phyloP scores from a whole-genome alignment of 1,140 invertebrate species.

The Camponotus vicinus region DNA sequence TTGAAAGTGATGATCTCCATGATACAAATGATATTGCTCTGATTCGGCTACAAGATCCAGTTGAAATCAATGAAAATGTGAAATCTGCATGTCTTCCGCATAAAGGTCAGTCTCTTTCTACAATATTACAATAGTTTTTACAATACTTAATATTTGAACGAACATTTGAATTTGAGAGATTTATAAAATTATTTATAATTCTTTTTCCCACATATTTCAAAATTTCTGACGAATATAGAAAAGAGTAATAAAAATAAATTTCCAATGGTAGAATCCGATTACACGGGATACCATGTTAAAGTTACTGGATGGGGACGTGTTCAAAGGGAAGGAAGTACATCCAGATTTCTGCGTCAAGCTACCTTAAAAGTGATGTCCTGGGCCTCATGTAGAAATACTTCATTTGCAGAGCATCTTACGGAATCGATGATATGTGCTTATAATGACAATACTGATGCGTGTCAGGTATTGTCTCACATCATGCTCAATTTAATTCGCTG shows the following conservation, averaged over 20 bases:
- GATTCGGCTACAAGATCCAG: conserved; percentile 84
- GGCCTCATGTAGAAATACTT: conserved; percentile 81
- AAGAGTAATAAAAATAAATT: neutral
- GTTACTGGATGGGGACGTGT: conserved; percentile 90
- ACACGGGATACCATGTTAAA: conserved; percentile 84
- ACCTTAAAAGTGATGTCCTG: conserved; percentile 84
- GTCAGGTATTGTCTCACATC: conserved; percentile 84
- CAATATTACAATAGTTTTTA: neutral
- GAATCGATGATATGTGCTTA: conserved; percentile 87
- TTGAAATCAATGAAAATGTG: conserved; percentile 83
- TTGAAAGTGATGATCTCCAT: conserved; percentile 83
- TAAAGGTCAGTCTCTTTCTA: conserved; percentile 77
- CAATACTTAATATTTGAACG: conserved; percentile 7
- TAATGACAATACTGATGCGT: conserved; percentile 87
- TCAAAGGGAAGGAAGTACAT: conserved; percentile 83
- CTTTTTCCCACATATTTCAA: neutral
- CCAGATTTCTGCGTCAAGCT: conserved; percentile 86
- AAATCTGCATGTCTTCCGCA: conserved; percentile 87
- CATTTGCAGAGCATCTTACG: conserved; percentile 83
- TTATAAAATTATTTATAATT: conserved; percentile 9
- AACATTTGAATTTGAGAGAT: neutral
- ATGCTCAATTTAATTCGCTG: neutral
- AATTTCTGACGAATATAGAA: neutral
- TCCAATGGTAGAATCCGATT: conserved; percentile 79
- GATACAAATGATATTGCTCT: conserved; percentile 89